Base-by-base conservation (phyloP, 2,888 invertebrate species). In the Invenusta paracnida region DNA sequence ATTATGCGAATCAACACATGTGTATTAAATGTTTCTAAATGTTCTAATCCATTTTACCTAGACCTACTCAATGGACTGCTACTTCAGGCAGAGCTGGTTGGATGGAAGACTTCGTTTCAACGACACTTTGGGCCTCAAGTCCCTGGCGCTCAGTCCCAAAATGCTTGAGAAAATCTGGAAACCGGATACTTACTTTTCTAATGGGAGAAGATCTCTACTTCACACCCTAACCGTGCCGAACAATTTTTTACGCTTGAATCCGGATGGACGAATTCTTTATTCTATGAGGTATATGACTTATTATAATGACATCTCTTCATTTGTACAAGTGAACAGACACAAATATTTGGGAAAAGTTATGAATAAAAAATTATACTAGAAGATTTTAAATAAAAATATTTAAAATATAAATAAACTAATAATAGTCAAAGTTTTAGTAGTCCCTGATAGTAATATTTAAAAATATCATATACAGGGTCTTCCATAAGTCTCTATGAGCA, bases 181-280 rank as follows among this genome's bases (percentile, higher is more conserved):
- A 31, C 90, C 90, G 2, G 90, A 90, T 87, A 90, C 90, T n/a
- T 89, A 89, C 87, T 96, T 97, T 92, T 95, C 96, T 92, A 97
- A 97, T 91, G 97, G 97, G 29, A 96, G 96, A 90, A 95, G 96
- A 88, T 96, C 96, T 13, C 96, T 97, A 90, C 95, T 97, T 73
- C 97, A 97, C 92, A 96, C 96, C 29, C 96, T 97, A 88, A 97
- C 97, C 0, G 95, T 96, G 17, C 96, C 97, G 0, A 97, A 97
- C 92, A 96, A 97, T 92, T 92, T 98, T 88, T 92, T 98, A 66
- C 92, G 97, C 88, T 94, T 97, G 88, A 94, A 94, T 89, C 95
- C 95, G 91, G 95, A 96, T 89, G 97, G 97, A 0, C 95, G 95
- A 89, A 95, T 97, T 89, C 93, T 96, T 83, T 96, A 96, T 91